Conservation (phyloP, 2,113 vertebrate species). For the Ploceus nigricollis region DNA sequence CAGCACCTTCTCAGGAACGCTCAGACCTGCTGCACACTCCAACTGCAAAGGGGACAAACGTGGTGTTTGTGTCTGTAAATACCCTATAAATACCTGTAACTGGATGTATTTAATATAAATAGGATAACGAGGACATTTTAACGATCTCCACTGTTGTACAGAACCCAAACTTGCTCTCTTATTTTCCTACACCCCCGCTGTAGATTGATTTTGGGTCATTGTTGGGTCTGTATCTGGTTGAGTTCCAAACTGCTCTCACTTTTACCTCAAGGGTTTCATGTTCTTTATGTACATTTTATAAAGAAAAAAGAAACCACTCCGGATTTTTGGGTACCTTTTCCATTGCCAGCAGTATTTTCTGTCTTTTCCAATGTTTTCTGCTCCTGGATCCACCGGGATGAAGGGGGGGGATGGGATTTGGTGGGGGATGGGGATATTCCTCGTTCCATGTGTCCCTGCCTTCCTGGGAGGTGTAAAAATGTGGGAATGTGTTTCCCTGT, state of each 20-base stretch:
- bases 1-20: conserved; percentile 43
- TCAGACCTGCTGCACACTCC: background rate
- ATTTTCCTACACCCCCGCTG: conserved; percentile 1
- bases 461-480: background rate
- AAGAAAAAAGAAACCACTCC: background rate
- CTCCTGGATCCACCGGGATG: fast-evolving
- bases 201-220: background rate
- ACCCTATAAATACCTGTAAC: conserved; percentile 36
- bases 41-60: background rate
- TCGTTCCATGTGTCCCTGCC: fast-evolving
- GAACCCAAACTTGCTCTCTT: background rate
- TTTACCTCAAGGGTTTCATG: conserved; percentile 36
- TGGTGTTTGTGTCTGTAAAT: background rate
- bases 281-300: conserved; percentile 57
- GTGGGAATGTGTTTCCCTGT: background rate
- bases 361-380: background rate
- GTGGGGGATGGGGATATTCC: background rate
- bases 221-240: conserved; percentile 26
- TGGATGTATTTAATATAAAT: conserved; percentile 49
- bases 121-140: background rate
- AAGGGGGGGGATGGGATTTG: background rate
- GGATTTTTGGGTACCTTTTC: conserved; percentile 7
- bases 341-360: background rate
- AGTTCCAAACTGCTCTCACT: conserved; percentile 38
- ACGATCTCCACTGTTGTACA: background rate